Evolutionary conservation across 1,140 invertebrate species (phyloP), one percentile per base, ranked within the genome.

Genomic region (Steinernema khuongi): DNA sequence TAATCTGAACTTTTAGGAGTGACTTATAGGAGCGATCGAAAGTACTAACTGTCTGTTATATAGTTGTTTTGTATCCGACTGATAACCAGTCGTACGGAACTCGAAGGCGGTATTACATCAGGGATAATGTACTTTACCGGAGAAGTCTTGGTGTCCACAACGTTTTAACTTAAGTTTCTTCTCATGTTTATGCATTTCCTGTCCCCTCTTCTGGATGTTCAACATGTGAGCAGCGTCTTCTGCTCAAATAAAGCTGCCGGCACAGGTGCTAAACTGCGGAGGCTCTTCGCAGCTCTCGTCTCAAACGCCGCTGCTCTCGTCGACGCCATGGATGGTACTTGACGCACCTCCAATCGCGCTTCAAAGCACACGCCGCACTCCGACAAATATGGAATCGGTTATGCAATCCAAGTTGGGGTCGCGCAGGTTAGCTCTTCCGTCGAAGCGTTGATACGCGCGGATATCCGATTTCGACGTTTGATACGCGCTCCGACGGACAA

Each of bases 351-450:
- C 14, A 60, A 60, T 60, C 50, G 7, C 22, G 50, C 50, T 60
- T 60, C 14, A 60, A 60, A 60, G 50, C 50, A 22, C 50, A 22
- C 50, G 50, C 50, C 50, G 50, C 50, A 17, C 50, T 14, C 14
- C 36, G 50, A 60, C 50, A 60, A 60, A 60, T 60, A 60, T 60
- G 50, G 50, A 60, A 60, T 17, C 50, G 50, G 50, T 60, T 60
- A 60, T 60, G 50, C 50, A 60, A 60, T 60, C 50, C 50, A 60
- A 60, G 50, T 60, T 60, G 50, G 50, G 50, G 50, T 60, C 50
- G 50, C 50, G 11, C 50, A 26, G 50, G 50, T 60, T 60, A 11
- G 50, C 50, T 60, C 50, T 60, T 60, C 50, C 50, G 11, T 11
- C 36, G 7, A n/a, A 11, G 7, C 36, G 36, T 41, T 41, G 36